A percentile compares a stretch with the other conserved stretches of the same genome.
Evolutionary conservation across 2,113 vertebrate species (phyloP).

Genomic region (Prinia subflava): DNA sequence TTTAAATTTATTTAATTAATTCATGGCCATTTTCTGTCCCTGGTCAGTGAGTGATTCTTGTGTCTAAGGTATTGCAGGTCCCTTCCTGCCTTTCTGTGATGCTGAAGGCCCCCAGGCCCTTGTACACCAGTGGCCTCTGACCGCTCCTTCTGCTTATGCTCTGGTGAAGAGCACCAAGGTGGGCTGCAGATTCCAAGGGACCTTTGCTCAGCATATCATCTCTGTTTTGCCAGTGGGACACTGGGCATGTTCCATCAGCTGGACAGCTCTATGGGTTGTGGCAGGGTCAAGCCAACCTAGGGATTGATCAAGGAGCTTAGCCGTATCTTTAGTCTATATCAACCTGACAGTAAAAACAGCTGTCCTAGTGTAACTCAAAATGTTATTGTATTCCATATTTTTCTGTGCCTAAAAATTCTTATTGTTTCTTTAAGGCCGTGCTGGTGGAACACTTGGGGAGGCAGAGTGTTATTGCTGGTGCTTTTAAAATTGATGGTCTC

Average conservation of each 20-base stretch:
- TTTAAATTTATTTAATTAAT: too few relatives aligned
- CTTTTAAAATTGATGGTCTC: background rate
- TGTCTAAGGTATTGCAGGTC: too few relatives aligned
- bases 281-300: background rate
- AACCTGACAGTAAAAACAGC: background rate
- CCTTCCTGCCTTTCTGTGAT: too few relatives aligned
- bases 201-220: background rate
- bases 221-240: background rate
- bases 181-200: background rate
- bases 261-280: background rate
- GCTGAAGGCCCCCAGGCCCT: background rate
- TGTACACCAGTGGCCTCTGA: background rate
- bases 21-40: too few relatives aligned
- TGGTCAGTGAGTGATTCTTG: too few relatives aligned
- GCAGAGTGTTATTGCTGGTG: background rate
- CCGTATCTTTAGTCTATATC: background rate
- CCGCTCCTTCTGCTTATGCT: background rate
- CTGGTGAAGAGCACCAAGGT: background rate
- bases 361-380: too few relatives aligned
- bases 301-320: background rate
- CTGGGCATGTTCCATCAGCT: background rate
- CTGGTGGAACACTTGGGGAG: too few relatives aligned
- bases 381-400: background rate
- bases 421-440: background rate
- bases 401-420: background rate